Evolutionary conservation across 2,113 vertebrate species (phyloP).

Genomic region (Cervus canadensis): DNA sequence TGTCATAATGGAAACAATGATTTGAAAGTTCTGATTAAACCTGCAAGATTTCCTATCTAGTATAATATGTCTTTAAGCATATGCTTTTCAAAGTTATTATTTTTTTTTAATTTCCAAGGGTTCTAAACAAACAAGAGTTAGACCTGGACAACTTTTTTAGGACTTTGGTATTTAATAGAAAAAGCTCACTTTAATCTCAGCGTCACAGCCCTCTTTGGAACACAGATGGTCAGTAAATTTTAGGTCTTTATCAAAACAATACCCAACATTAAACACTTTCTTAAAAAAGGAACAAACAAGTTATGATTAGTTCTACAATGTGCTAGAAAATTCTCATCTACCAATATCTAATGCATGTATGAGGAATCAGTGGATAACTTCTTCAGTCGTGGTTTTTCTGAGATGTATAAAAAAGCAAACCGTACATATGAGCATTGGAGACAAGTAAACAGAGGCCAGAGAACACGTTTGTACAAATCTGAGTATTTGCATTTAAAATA

Average conservation of each 20-base stretch:
- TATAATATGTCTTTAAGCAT: neutral
- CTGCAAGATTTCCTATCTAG: neutral
- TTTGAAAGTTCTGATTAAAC: conserved; percentile 67
- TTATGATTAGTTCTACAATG: neutral
- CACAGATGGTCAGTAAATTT: neutral
- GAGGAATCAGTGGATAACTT: neutral
- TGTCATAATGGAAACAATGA: conserved; percentile 70
- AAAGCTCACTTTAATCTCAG: neutral
- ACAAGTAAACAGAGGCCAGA: neutral
- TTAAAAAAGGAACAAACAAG: neutral
- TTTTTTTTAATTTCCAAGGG: conserved; percentile 2
- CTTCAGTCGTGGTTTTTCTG: neutral
- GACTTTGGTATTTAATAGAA: neutral
- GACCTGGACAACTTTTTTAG: neutral
- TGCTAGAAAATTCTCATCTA: neutral
- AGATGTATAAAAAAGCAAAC: neutral
- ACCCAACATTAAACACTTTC: neutral
- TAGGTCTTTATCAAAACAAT: neutral
- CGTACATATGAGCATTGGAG: neutral
- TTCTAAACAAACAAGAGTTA: neutral
- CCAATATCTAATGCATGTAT: neutral
- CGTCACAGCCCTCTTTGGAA: neutral
- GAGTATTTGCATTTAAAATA: neutral
- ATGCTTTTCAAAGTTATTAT: neutral
- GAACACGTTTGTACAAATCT: neutral